phyloP scores from a whole-genome alignment of 2,888 invertebrate species.

The Eupithecia exiguata region DNA sequence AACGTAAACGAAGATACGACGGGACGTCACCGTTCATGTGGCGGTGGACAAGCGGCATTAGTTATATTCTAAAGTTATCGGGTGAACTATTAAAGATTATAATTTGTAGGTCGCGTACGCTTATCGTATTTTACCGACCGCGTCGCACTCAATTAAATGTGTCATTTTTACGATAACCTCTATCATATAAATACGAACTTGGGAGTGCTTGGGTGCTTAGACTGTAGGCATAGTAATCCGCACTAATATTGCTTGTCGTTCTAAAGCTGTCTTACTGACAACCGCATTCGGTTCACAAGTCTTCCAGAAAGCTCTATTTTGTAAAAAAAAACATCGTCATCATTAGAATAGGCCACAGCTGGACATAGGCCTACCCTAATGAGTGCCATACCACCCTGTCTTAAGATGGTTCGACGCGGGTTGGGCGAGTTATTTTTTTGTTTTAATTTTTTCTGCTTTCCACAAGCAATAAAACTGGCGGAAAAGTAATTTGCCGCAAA shows the following conservation, averaged over 20 bases:
- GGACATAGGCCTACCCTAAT: background rate
- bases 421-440: too few relatives aligned
- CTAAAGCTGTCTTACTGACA: background rate
- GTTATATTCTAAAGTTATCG: background rate
- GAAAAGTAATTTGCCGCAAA: too few relatives aligned
- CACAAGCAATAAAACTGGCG: too few relatives aligned
- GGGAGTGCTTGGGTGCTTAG: too few relatives aligned
- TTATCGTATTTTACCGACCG: conserved; percentile 1
- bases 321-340: background rate
- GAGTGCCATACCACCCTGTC: too few relatives aligned
- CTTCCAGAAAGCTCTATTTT: background rate
- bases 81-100: background rate
- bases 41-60: too few relatives aligned
- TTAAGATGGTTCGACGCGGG: too few relatives aligned
- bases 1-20: too few relatives aligned
- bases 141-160: conserved; percentile 2
- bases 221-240: background rate
- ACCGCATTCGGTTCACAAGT: too few relatives aligned
- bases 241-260: background rate
- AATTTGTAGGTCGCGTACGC: conserved; percentile 4
- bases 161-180: conserved; percentile 2
- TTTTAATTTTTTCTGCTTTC: too few relatives aligned
- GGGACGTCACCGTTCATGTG: too few relatives aligned
- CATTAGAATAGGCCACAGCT: too few relatives aligned
- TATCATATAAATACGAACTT: background rate